phyloP scores from a whole-genome alignment of 2,113 vertebrate species.

The Apus apus region DNA sequence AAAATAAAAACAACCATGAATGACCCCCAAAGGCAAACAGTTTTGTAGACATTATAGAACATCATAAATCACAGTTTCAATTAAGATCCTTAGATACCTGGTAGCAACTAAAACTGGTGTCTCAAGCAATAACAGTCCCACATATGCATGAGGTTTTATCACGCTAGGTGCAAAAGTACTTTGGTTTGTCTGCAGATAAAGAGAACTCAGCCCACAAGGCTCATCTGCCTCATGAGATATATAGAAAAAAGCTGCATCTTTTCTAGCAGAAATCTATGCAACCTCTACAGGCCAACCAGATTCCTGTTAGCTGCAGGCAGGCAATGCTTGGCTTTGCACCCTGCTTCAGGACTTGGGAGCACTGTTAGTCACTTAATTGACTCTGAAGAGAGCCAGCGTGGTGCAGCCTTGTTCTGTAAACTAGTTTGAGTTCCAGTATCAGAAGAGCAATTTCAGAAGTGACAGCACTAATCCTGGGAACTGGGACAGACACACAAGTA shows the following conservation, averaged over 20 bases:
- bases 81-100: background rate
- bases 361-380: background rate
- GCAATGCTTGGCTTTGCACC: background rate
- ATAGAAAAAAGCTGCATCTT: background rate
- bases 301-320: background rate
- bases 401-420: background rate
- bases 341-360: background rate
- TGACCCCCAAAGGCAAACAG: background rate
- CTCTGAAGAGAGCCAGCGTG: background rate
- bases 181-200: rapidly evolving
- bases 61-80: background rate
- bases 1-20: background rate
- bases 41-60: background rate
- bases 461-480: slow-evolving; percentile 8
- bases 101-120: background rate
- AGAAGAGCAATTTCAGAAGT: background rate
- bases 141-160: rapidly evolving
- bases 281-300: background rate
- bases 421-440: background rate
- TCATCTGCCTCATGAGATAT: background rate
- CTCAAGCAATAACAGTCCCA: background rate
- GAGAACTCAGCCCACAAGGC: background rate
- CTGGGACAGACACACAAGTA: background rate
- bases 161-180: background rate
- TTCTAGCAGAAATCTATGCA: background rate